Conservation (phyloP, 2,888 invertebrate genomes). For the Yponomeuta malinellus region DNA sequence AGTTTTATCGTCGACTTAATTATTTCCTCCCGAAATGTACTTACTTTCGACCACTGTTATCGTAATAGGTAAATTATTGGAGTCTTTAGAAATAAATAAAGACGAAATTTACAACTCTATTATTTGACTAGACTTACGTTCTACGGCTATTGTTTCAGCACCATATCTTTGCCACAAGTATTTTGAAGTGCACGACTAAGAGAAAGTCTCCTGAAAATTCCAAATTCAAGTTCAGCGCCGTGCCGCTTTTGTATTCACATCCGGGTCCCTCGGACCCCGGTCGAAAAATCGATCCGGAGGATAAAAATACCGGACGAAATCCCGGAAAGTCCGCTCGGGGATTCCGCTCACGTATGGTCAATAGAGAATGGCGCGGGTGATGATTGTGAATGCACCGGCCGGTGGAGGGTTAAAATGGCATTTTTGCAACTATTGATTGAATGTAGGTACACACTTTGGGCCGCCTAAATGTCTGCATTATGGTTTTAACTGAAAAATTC, state of each 20-base stretch:
- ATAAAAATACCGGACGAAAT: slow-evolving; percentile 68
- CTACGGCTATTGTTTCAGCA: too few species aligned
- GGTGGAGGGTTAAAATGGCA: slow-evolving; percentile 47
- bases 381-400: slow-evolving; percentile 67
- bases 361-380: slow-evolving; percentile 66
- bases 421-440: slow-evolving; percentile 55
- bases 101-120: too few species aligned
- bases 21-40: too few species aligned
- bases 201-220: too few species aligned
- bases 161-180: too few species aligned
- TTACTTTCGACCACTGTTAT: too few species aligned
- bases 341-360: slow-evolving; percentile 71
- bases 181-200: too few species aligned
- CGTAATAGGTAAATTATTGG: too few species aligned
- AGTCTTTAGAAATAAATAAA: too few species aligned
- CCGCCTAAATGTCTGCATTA: slow-evolving; percentile 4
- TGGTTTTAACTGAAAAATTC: background rate
- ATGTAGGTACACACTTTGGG: slow-evolving; percentile 23
- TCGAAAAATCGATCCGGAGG: slow-evolving; percentile 53
- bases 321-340: slow-evolving; percentile 52
- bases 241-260: background rate
- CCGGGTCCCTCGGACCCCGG: slow-evolving; percentile 33
- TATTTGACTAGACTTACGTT: too few species aligned
- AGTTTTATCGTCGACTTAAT: too few species aligned
- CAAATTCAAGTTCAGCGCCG: background rate